phyloP scores from a whole-genome alignment of 2,113 vertebrate species.

The Leptocoma aspasia region DNA sequence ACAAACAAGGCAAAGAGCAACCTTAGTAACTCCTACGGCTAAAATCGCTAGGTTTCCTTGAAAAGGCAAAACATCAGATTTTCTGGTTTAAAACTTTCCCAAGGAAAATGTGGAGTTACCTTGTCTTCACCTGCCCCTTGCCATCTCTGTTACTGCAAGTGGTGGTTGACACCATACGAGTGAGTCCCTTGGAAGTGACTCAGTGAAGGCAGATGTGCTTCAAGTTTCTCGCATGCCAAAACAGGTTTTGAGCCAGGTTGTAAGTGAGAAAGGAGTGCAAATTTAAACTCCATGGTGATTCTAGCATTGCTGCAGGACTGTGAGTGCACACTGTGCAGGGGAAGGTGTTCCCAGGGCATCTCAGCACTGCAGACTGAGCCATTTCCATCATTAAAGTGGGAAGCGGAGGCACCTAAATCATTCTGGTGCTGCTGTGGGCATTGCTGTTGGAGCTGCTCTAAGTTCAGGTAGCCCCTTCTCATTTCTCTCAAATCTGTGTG shows the following conservation, averaged over 20 bases:
- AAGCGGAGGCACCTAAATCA: not conserved
- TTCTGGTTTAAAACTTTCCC: not conserved
- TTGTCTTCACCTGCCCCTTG: not conserved
- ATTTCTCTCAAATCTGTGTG: not conserved
- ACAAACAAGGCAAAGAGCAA: conserved; percentile 7
- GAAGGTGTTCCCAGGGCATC: not conserved
- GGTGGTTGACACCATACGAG: fast-evolving
- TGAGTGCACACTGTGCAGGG: not conserved
- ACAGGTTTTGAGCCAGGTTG: not conserved
- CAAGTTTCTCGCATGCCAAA: not conserved
- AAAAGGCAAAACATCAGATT: not conserved
- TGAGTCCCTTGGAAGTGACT: not conserved
- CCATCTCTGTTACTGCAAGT: not conserved
- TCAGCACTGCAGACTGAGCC: not conserved
- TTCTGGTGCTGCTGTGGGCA: not conserved
- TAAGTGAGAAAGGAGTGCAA: not conserved
- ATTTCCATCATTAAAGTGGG: fast-evolving
- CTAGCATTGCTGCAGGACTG: not conserved
- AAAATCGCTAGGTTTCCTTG: not conserved
- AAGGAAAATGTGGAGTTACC: not conserved
- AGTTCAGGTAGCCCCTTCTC: not conserved
- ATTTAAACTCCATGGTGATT: not conserved
- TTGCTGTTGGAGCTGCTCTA: not conserved
- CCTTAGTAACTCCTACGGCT: not conserved
- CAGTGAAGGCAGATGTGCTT: not conserved